Percentiles rank a stretch among this genome's conserved stretches.
Evolutionary conservation across 1,140 invertebrate species (phyloP).

Genomic region (Chironomus tepperi): DNA sequence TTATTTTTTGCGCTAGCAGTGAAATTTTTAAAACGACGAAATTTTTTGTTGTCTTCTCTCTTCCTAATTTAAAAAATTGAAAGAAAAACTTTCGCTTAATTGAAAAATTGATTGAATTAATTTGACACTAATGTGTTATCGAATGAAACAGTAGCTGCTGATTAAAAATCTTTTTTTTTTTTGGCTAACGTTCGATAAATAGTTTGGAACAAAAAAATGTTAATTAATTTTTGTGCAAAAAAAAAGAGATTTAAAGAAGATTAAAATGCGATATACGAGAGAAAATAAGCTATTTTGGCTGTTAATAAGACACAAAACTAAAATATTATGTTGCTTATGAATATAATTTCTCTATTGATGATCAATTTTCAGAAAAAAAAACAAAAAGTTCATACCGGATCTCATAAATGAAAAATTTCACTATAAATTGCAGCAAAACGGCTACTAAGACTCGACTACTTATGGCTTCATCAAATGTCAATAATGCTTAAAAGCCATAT

Average conservation of each 20-base stretch:
- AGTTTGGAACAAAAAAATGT: not conserved
- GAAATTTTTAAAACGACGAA: too few relatives aligned
- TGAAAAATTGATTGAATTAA: constrained; percentile 6
- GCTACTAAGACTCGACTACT: not conserved
- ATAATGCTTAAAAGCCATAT: not conserved
- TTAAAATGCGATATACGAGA: not conserved
- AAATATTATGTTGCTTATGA: too few relatives aligned
- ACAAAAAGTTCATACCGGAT: not conserved
- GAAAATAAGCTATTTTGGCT: not conserved
- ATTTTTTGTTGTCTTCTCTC: too few relatives aligned
- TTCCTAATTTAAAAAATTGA: too few relatives aligned
- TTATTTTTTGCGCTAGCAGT: too few relatives aligned
- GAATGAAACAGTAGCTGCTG: not conserved
- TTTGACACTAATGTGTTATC: constrained; percentile 1
- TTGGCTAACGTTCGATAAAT: not conserved
- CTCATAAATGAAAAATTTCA: not conserved
- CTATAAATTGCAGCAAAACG: constrained; percentile 2
- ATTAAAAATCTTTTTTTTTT: too few relatives aligned
- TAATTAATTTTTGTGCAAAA: constrained; percentile 1
- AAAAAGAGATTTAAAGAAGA: not conserved
- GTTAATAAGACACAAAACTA: too few relatives aligned
- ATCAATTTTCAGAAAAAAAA: too few relatives aligned
- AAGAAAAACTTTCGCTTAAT: constrained; percentile 3
- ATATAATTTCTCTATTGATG: too few relatives aligned
- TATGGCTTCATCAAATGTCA: not conserved